phyloP scores from a whole-genome alignment of 2,797 vertebrate species.

The Pseudotriccus pelzelni region DNA sequence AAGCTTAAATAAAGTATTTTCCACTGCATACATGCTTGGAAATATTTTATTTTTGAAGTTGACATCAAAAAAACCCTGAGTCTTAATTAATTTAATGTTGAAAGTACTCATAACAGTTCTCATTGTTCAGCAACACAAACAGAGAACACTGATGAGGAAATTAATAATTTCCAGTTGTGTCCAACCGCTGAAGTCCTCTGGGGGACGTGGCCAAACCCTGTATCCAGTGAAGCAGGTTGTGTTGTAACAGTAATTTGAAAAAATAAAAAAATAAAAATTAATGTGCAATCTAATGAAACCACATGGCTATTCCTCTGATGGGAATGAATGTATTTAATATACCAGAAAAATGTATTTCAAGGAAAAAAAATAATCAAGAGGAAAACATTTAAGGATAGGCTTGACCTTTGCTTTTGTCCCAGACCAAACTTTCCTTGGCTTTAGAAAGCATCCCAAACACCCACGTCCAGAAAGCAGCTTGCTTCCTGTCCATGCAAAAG shows the following conservation, averaged over 20 bases:
- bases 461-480: neutral
- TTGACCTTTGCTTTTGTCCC: neutral
- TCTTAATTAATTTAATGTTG: neutral
- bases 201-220: neutral
- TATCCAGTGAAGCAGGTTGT: neutral
- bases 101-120: neutral
- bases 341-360: neutral
- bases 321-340: neutral
- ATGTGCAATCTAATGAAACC: neutral
- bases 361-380: neutral
- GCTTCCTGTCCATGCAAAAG: neutral
- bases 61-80: fast-evolving
- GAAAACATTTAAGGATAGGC: neutral
- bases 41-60: neutral
- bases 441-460: neutral
- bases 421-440: constrained; percentile 13
- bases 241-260: neutral
- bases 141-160: neutral
- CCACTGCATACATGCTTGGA: neutral
- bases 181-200: neutral
- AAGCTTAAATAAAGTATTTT: neutral
- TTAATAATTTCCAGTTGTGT: neutral
- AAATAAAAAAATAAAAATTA: neutral
- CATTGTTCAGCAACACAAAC: neutral
- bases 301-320: neutral